phyloP scores from a whole-genome alignment of 2,797 vertebrate species.

The Sebastes oblongus region DNA sequence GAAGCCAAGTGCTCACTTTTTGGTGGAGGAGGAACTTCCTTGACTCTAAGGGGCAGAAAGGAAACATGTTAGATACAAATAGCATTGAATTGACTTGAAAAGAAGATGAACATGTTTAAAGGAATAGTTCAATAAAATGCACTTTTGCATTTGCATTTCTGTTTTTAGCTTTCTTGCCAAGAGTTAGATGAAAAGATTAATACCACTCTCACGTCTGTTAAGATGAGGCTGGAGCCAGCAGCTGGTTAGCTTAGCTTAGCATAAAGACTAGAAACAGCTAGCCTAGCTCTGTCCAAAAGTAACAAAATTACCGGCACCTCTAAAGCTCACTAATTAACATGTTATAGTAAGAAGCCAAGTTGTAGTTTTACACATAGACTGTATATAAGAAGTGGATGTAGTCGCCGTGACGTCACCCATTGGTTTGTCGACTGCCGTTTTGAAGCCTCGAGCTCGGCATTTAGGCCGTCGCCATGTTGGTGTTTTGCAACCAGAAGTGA shows the following conservation, averaged over 20 bases:
- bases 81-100: not conserved
- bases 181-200: not conserved
- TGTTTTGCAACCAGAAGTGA: too few relatives aligned
- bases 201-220: too few relatives aligned
- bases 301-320: not conserved
- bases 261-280: not conserved
- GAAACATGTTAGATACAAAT: constrained; percentile 24
- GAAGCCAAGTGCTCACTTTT: constrained; percentile 79
- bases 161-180: not conserved
- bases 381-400: too few relatives aligned
- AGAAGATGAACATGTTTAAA: not conserved
- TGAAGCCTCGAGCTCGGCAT: too few relatives aligned
- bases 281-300: not conserved
- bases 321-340: not conserved
- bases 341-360: not conserved
- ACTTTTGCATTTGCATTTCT: not conserved
- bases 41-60: constrained; percentile 68
- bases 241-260: not conserved
- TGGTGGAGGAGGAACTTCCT: constrained; percentile 78
- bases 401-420: too few relatives aligned
- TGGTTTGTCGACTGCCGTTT: too few relatives aligned
- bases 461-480: too few relatives aligned
- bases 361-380: too few relatives aligned
- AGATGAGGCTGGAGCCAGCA: not conserved
- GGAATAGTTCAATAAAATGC: not conserved